Percentiles rank a stretch among this genome's conserved stretches.
Evolutionary conservation across 2,113 vertebrate genomes (phyloP).

Genomic region (Marmota flaviventris): DNA sequence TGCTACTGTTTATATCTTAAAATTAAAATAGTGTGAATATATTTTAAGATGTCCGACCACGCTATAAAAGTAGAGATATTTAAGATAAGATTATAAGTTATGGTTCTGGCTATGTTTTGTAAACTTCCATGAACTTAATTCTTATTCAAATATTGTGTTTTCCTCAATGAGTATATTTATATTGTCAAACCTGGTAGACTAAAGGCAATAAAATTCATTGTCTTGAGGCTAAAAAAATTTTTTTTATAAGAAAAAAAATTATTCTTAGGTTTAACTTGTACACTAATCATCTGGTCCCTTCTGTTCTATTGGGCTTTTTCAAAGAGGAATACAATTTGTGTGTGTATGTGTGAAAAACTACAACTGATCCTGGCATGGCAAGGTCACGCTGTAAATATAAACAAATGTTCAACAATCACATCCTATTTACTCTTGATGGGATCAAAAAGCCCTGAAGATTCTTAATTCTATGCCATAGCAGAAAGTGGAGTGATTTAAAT

Average conservation of each 20-base stretch:
- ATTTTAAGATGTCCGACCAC: slow-evolving; percentile 66
- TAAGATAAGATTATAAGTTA: slow-evolving; percentile 32
- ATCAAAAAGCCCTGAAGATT: background rate
- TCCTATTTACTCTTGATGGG: background rate
- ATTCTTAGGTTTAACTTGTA: background rate
- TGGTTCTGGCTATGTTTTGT: slow-evolving; percentile 30
- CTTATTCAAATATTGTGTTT: slow-evolving; percentile 10
- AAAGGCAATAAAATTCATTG: slow-evolving; percentile 75
- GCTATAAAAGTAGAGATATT: slow-evolving; percentile 72
- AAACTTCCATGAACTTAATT: background rate
- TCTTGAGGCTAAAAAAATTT: background rate
- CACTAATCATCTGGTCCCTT: background rate
- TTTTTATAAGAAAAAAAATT: too few relatives aligned
- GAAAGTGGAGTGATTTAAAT: background rate
- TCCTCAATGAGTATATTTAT: background rate
- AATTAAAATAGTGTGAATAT: slow-evolving; percentile 56
- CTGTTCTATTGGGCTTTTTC: background rate
- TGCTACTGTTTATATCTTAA: slow-evolving; percentile 62
- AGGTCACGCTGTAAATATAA: background rate
- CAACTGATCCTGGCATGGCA: background rate
- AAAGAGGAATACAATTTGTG: background rate
- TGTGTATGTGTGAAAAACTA: background rate
- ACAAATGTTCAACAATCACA: background rate
- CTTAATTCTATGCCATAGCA: background rate
- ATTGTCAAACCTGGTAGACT: slow-evolving; percentile 39